Percentiles rank a stretch among this genome's conserved stretches.
These are phyloP conservation scores for Upupa epops DNA, from an alignment of 2,113 vertebrate genomes.

Conservation along the genomic window DNA sequence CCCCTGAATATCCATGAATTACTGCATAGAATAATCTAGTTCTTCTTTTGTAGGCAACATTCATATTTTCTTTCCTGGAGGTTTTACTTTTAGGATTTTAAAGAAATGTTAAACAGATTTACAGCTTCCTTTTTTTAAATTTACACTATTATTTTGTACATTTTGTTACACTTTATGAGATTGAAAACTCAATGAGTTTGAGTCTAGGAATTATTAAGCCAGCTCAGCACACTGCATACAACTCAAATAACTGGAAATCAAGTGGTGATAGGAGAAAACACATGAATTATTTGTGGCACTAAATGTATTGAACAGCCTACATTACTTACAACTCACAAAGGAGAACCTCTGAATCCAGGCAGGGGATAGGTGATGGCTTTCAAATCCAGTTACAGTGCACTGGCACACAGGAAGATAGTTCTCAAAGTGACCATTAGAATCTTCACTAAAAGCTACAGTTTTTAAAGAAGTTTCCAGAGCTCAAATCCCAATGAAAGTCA, in stretches of 20 bases:
- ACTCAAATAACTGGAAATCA: conserved; percentile 58
- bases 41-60: neutral
- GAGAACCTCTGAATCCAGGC: conserved; percentile 33
- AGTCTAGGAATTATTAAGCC: conserved; percentile 33
- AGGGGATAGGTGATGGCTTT: conserved; percentile 50
- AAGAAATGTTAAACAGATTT: neutral
- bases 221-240: conserved; percentile 39
- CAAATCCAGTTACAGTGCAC: conserved; percentile 56
- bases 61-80: neutral
- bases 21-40: neutral
- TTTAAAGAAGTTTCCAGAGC: neutral
- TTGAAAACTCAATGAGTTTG: conserved; percentile 16
- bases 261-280: conserved; percentile 50
- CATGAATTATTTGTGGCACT: conserved; percentile 66
- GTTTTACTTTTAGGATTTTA: neutral
- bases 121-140: neutral
- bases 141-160: conserved; percentile 17
- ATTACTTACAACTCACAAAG: conserved; percentile 61
- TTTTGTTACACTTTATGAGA: conserved; percentile 31
- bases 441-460: conserved; percentile 5
- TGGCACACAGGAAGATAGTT: conserved; percentile 32
- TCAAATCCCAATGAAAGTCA: conserved; percentile 13
- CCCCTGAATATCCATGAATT: neutral
- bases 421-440: conserved; percentile 57
- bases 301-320: conserved; percentile 62